Base-by-base conservation (phyloP, 1,140 invertebrate genomes). In the Drosophila tsacasi region DNA sequence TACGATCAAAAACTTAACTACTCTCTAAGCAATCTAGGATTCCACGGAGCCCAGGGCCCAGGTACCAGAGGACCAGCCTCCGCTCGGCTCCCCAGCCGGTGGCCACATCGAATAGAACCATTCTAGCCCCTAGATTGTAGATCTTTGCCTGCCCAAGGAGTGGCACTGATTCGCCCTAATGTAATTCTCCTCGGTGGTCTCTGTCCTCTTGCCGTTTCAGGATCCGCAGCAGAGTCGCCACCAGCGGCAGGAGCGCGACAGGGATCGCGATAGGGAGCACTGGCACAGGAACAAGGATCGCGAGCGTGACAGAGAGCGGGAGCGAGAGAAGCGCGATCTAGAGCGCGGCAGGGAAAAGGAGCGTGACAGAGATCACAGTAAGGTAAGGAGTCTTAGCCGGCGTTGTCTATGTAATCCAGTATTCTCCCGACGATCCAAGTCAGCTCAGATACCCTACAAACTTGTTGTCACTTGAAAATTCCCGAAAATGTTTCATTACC, bases 251-350 rank as follows among this genome's bases (percentile, higher is more conserved):
- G 76, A 81, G 32, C 77, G 73, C 19, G 67, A 85, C 25, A 60
- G 35, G 19, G 81, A 82, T n/a, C 79, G 74, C 15, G 59, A 82
- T 0, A 42, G 76, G 15, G 81, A 82, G 47, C 67, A 81, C 17
- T 40, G 59, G 25, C 79, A 83, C 2, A 68, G 69, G 2, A 66
- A 46, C 12, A 35, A 68, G 4, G 68, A 72, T 13, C 67, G 54
- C 7, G 71, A 74, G 12, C 71, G 71, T 6, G 71, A 74, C 39
- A 57, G 64, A 25, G 72, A 76, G 1, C 42, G 66, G 23, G 55
- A 40, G n/a, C 83, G 82, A 40, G 73, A 86, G 23, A 68, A 71
- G 17, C 67, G 67, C 12, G 67, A 68, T 19, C 5, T 27, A 1
- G 63, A 71, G 6, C 67, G 65, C 46, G 52, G 27, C 37, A 62